These are phyloP conservation scores for Pristionchus entomophagus DNA, from an alignment of 2,888 invertebrate genomes.

Conservation along the genomic window DNA sequence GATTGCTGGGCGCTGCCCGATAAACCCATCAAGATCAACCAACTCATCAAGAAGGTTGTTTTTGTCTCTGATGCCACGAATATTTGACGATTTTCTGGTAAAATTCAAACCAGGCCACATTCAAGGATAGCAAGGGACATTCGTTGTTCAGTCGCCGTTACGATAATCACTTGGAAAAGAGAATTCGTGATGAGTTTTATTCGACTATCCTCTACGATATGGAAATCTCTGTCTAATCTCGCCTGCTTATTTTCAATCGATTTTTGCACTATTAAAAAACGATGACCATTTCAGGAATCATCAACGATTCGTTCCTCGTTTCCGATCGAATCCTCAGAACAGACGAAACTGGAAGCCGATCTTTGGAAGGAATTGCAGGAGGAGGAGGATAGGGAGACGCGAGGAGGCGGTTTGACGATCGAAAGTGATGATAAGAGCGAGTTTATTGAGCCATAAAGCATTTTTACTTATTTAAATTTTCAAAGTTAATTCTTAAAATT, in stretches of 20 bases:
- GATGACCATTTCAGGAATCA: not conserved
- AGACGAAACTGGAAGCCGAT: conserved; percentile 19
- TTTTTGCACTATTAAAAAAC: not conserved
- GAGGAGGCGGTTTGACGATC: not conserved
- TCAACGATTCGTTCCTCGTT: conserved; percentile 20
- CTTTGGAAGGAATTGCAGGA: conserved; percentile 37
- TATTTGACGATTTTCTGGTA: not conserved
- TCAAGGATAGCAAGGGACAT: too few relatives aligned
- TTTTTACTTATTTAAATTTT: not conserved
- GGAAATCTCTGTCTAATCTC: not conserved
- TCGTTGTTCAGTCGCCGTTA: too few relatives aligned
- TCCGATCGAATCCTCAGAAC: not conserved
- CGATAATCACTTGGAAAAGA: too few relatives aligned
- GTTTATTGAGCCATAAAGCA: not conserved
- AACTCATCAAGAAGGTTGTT: conserved; percentile 23
- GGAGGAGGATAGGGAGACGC: conserved; percentile 17
- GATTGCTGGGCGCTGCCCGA: conserved; percentile 64
- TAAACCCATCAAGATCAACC: conserved; percentile 54
- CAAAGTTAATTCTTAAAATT: not conserved
- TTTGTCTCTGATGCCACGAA: too few relatives aligned
- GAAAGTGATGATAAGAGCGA: not conserved
- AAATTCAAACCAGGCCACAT: too few relatives aligned
- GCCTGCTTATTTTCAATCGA: not conserved
- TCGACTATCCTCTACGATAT: too few relatives aligned
- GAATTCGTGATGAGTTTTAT: too few relatives aligned